Base-by-base conservation (phyloP, 2,797 vertebrate genomes). In the Macropodus opercularis region DNA sequence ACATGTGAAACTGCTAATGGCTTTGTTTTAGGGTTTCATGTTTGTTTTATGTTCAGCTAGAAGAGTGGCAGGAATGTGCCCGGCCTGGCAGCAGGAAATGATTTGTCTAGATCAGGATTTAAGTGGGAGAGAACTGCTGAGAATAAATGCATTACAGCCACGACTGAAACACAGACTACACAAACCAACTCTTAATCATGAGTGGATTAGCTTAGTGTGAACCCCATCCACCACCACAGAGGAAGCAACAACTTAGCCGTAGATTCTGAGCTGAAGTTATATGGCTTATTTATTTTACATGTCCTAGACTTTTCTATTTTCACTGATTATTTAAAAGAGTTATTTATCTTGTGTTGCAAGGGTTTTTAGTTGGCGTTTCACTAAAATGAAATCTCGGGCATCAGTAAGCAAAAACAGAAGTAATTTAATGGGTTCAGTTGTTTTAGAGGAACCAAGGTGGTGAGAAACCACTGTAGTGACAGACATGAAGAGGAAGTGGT, bases 21-120 rank as follows among this genome's bases (percentile, higher is more conserved):
- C 6, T 32, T 32, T 32, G 31, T 9, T 24, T 42, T 17, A 17
- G 7, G 8, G 14, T 22, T 46, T 19, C 7, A 2, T n/a, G 11
- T 29, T 34, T 24, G 50, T 38, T 36, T n/a, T 11, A 35, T 51
- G 18, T 35, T 18, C 10, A 39, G 13, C 19, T 27, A 15, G 8
- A 34, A 50, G 67, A 57, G 24, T 29, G 39, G n/a, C 27, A 56
- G 40, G 26, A 62, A 66, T 49, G 42, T 62, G 22, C 31, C 34
- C 26, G 26, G 27, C 47, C n/a, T 40, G 46, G 26, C 31, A 40
- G 47, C 47, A 67, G 63, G 39, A 43, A 51, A 58, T 21, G 9
- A 59, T 46, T 53, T 11, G 23, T 62, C 22, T 23, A 23, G 48
- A 55, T 71, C 39, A 34, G 13, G 52, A 63, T 39, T 63, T 50